Evolutionary conservation across 64 coral and sea anemone genomes (phyloP).

Genomic region (Actinia equina): DNA sequence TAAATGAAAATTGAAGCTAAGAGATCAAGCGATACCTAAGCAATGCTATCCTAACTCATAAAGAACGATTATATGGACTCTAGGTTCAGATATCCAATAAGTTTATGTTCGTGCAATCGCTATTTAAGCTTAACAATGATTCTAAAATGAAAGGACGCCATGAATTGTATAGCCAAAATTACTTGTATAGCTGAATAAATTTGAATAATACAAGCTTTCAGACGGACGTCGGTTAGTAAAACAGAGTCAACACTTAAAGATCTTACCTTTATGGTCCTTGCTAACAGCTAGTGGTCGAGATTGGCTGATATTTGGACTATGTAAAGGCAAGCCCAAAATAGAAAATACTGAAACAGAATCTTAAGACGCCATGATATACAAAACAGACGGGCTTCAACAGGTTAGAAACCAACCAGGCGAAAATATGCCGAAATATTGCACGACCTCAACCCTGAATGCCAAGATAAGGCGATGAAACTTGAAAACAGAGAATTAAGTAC

Average conservation of each 20-base stretch:
- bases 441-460: neutral
- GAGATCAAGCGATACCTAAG: neutral
- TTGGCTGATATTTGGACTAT: conserved; percentile 1
- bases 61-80: neutral
- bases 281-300: neutral
- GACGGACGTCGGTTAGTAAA: neutral
- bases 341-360: conserved; percentile 17
- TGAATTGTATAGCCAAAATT: too few relatives aligned
- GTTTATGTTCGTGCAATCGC: neutral
- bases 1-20: neutral
- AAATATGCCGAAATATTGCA: neutral
- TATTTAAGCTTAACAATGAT: neutral
- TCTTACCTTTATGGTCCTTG: neutral
- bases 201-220: neutral
- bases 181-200: neutral
- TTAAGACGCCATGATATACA: neutral
- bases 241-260: neutral
- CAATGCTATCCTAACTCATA: neutral
- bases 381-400: neutral
- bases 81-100: neutral
- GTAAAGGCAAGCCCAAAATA: neutral
- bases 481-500: neutral
- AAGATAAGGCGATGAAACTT: neutral
- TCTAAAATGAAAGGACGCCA: conserved; percentile 8
- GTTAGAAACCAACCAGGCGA: neutral